Percentiles rank a stretch among this genome's conserved stretches.
Evolutionary conservation across 1,140 invertebrate genomes (phyloP).

Genomic region (Caenorhabditis latens): DNA sequence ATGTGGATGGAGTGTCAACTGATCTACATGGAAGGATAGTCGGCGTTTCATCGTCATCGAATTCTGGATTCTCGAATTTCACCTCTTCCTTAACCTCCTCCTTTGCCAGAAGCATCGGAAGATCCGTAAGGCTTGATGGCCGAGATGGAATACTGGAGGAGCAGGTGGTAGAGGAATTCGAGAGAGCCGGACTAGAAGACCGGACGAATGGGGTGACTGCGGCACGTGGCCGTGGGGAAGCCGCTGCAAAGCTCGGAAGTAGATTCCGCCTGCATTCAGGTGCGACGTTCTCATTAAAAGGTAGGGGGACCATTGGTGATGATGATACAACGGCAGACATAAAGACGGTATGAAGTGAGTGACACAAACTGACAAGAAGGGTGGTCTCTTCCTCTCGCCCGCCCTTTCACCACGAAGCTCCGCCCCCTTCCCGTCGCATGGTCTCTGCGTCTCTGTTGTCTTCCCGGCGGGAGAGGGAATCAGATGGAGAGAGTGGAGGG

Average conservation of each 20-base stretch:
- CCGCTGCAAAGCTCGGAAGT: background rate
- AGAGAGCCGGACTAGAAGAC: background rate
- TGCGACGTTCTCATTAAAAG: constrained; percentile 37
- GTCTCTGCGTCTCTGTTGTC: background rate
- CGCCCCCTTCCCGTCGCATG: constrained; percentile 10
- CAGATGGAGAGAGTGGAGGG: background rate
- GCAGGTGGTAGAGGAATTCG: background rate
- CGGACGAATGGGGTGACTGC: constrained; percentile 26
- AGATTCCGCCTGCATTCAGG: constrained; percentile 34
- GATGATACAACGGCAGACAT: constrained; percentile 7
- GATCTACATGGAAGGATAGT: background rate
- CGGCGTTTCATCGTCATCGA: background rate
- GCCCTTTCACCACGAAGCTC: background rate
- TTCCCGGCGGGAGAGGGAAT: background rate
- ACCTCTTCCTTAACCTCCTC: background rate
- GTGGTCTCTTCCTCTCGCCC: background rate
- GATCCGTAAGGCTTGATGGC: constrained; percentile 10
- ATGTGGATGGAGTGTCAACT: background rate
- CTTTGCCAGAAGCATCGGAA: background rate
- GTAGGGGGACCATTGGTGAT: constrained; percentile 19
- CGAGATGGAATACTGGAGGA: background rate
- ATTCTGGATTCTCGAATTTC: no score
- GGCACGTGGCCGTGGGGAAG: background rate
- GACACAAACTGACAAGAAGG: constrained; percentile 12
- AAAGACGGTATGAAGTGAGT: background rate